A percentile compares a stretch with the other conserved stretches of the same genome.
Conservation (phyloP, 2,113 vertebrate genomes). For the Labeo rohita region DNA sequence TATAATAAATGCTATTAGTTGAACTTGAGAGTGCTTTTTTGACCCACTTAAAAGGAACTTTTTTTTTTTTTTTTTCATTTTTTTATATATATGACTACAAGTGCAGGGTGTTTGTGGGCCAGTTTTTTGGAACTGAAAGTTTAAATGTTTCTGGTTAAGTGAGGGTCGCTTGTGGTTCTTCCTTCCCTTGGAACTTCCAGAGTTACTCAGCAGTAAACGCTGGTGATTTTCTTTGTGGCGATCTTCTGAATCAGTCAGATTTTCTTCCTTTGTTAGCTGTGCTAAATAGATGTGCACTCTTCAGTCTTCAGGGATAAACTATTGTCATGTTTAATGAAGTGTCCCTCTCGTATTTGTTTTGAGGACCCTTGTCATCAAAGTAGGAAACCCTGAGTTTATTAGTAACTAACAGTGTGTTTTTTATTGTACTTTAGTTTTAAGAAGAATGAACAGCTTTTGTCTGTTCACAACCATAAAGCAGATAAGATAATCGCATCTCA, state of each 20-base stretch:
- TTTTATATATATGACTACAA: background rate
- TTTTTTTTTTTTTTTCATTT: too few relatives aligned
- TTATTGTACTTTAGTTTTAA: background rate
- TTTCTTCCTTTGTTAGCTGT: conserved; percentile 10
- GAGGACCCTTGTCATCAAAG: background rate
- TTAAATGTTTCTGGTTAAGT: background rate
- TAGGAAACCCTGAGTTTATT: background rate
- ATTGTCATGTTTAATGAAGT: background rate
- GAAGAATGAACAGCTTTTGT: background rate
- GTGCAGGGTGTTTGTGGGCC: background rate
- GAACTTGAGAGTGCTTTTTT: too few relatives aligned
- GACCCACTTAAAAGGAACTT: too few relatives aligned
- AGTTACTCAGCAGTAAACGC: background rate
- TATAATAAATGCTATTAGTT: background rate
- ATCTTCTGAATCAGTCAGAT: conserved; percentile 3
- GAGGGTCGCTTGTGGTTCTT: background rate
- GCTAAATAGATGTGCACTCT: background rate
- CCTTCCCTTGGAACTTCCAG: background rate
- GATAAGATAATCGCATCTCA: background rate
- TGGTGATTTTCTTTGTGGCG: background rate
- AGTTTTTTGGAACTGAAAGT: conserved; percentile 10
- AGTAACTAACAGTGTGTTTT: background rate
- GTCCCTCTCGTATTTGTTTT: background rate
- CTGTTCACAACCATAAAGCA: background rate
- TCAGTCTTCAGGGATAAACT: background rate